Evolutionary conservation across 2,797 vertebrate genomes (phyloP).

Genomic region (Martes flavigula): DNA sequence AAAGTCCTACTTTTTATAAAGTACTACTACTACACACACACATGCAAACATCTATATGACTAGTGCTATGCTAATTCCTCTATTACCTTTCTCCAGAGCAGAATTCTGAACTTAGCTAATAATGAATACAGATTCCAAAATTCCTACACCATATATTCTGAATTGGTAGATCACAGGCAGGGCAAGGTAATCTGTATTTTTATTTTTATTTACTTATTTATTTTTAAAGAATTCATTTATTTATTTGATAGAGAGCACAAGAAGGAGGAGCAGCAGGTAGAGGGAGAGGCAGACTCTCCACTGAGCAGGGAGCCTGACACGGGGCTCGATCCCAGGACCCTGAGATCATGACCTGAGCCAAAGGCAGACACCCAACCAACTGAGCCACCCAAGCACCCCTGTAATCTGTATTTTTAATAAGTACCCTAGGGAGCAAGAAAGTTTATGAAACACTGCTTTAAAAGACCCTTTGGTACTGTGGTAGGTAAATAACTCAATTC

Average conservation of each 20-base stretch:
- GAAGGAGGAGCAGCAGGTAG: too few relatives aligned
- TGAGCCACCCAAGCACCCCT: too few relatives aligned
- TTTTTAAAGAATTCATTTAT: too few relatives aligned
- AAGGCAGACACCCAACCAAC: too few relatives aligned
- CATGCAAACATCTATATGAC: background rate
- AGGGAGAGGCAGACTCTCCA: too few relatives aligned
- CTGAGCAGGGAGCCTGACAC: too few relatives aligned
- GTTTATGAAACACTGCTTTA: constrained; percentile 17
- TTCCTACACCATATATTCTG: background rate
- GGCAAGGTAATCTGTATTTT: constrained; percentile 38
- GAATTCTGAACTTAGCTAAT: background rate
- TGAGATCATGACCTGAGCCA: too few relatives aligned
- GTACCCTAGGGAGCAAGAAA: background rate
- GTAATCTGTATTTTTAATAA: constrained; percentile 50
- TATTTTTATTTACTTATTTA: background rate
- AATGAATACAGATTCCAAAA: background rate
- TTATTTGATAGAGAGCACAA: too few relatives aligned
- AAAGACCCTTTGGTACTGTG: constrained; percentile 38
- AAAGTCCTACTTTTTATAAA: background rate
- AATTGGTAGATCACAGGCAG: background rate
- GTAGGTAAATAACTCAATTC: constrained; percentile 79
- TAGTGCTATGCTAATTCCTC: background rate
- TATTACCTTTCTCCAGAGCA: constrained; percentile 27
- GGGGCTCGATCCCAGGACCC: too few relatives aligned
- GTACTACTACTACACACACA: background rate